Evolutionary conservation across 2,888 invertebrate species (phyloP).

Genomic region (Epistrophe eligans): DNA sequence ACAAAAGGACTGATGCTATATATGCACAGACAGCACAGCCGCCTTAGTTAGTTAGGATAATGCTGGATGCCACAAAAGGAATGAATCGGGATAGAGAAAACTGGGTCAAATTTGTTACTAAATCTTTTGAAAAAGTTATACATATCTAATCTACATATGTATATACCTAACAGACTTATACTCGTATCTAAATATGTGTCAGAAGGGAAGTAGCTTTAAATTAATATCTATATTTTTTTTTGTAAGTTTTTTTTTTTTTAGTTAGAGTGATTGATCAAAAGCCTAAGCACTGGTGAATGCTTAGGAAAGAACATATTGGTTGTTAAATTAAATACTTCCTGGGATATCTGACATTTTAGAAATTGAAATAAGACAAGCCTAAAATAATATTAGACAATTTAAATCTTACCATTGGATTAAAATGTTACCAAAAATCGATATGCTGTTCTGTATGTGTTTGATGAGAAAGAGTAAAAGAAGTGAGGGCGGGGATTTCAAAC

Average conservation of each 20-base stretch:
- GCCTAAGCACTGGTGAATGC: neutral
- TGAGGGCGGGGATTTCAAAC: too few species aligned
- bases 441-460: too few species aligned
- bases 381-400: neutral
- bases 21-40: neutral
- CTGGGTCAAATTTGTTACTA: slow-evolving; percentile 54
- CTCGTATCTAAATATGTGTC: neutral
- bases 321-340: neutral
- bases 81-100: slow-evolving; percentile 3
- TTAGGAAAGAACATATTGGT: neutral
- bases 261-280: slow-evolving; percentile 24
- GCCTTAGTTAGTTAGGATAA: slow-evolving; percentile 13
- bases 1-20: neutral
- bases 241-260: neutral
- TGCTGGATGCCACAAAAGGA: slow-evolving; percentile 12
- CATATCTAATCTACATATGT: neutral
- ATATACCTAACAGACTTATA: neutral
- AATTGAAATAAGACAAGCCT: neutral
- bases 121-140: slow-evolving; percentile 22
- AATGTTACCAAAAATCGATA: too few species aligned
- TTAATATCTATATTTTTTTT: neutral
- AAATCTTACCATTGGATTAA: neutral
- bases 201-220: slow-evolving; percentile 32
- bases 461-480: too few species aligned
- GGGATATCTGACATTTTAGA: neutral